phyloP scores from a whole-genome alignment of 2,888 invertebrate genomes.

The Gari tellinella region DNA sequence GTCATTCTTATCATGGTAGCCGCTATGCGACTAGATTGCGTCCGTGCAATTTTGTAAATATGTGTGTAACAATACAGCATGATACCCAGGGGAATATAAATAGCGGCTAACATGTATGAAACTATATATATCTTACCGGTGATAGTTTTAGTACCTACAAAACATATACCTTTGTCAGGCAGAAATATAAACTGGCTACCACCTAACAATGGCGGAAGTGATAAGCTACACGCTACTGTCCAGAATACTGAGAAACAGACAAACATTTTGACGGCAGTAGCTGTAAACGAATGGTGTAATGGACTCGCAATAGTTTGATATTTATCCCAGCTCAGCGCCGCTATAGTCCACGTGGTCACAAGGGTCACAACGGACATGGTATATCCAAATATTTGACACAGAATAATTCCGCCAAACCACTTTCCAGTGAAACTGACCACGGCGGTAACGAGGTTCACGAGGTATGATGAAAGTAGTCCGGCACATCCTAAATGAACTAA shows the following conservation, averaged over 20 bases:
- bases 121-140: conserved; percentile 69
- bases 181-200: conserved; percentile 68
- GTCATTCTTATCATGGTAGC: conserved; percentile 81
- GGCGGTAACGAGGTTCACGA: conserved; percentile 60
- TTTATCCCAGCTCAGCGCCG: conserved; percentile 80
- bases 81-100: conserved; percentile 72
- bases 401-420: conserved; percentile 67
- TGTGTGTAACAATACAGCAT: conserved; percentile 79
- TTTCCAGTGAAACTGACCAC: conserved; percentile 67
- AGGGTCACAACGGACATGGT: conserved; percentile 64
- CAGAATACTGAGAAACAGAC: conserved; percentile 73
- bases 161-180: conserved; percentile 73
- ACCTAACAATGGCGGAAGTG: conserved; percentile 74
- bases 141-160: conserved; percentile 63
- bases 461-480: conserved; percentile 61
- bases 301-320: conserved; percentile 79
- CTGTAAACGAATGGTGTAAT: conserved; percentile 75
- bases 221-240: conserved; percentile 67
- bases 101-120: conserved; percentile 64
- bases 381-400: conserved; percentile 71
- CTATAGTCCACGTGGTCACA: conserved; percentile 72
- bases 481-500: conserved; percentile 71
- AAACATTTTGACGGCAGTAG: conserved; percentile 71
- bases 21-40: conserved; percentile 78
- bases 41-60: conserved; percentile 78